Evolutionary conservation across 2,113 vertebrate genomes (phyloP).

Genomic region (Amphiprion ocellaris): DNA sequence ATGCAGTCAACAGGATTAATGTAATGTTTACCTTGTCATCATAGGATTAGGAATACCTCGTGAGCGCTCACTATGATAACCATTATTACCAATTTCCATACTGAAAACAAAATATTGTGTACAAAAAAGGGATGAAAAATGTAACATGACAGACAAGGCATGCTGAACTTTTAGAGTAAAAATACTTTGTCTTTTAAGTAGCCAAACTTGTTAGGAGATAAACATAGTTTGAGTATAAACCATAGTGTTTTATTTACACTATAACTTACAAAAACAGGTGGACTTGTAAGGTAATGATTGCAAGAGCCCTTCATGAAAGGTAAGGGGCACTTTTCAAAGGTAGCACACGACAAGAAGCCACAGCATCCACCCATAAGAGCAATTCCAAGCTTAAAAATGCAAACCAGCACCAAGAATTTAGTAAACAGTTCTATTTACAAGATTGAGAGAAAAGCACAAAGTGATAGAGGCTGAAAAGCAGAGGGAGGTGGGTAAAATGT

Average conservation of each 20-base stretch:
- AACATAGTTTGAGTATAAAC: conserved; percentile 63
- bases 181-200: conserved; percentile 38
- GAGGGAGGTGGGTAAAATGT: conserved; percentile 72
- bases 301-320: conserved; percentile 80
- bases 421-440: conserved; percentile 81
- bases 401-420: conserved; percentile 83
- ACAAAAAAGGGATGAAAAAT: conserved; percentile 76
- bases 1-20: conserved; percentile 67
- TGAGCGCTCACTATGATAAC: conserved; percentile 95
- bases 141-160: conserved; percentile 73
- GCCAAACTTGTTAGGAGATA: conserved; percentile 44
- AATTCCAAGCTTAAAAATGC: conserved; percentile 71
- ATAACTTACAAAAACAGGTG: conserved; percentile 61
- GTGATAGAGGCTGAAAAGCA: conserved; percentile 37
- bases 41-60: conserved; percentile 92
- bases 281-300: conserved; percentile 71
- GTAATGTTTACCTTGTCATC: conserved; percentile 90
- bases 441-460: conserved; percentile 65
- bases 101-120: conserved; percentile 91
- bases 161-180: conserved; percentile 63
- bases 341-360: conserved; percentile 78
- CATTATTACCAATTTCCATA: conserved; percentile 96
- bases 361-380: conserved; percentile 76
- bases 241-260: conserved; percentile 70
- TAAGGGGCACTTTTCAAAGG: conserved; percentile 79